phyloP scores from a whole-genome alignment of 2,888 invertebrate genomes.

The Elmis aenea region DNA sequence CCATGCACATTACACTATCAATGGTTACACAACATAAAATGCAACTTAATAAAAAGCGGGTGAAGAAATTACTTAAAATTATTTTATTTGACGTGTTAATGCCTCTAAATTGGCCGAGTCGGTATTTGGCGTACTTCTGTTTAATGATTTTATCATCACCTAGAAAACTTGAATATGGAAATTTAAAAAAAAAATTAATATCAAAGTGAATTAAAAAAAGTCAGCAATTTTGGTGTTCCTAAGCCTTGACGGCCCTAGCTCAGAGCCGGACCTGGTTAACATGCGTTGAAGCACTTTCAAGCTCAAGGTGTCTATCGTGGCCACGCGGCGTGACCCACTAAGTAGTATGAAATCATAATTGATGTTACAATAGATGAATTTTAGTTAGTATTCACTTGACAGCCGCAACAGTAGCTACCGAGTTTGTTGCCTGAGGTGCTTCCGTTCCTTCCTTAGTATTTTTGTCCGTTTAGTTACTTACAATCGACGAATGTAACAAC shows the following conservation, averaged over 20 bases:
- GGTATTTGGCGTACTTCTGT: no score
- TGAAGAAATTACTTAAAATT: no score
- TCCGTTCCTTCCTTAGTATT: slow-evolving; percentile 15
- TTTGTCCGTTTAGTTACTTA: background rate
- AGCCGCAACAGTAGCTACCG: slow-evolving; percentile 13
- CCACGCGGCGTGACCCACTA: slow-evolving; percentile 19
- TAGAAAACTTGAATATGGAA: no score
- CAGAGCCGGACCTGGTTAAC: background rate
- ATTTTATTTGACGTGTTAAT: no score
- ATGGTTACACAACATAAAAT: no score
- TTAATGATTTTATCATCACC: no score
- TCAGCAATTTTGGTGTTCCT: background rate
- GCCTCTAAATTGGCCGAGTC: no score
- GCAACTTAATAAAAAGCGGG: no score
- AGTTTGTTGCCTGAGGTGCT: slow-evolving; percentile 18
- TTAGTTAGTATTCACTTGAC: slow-evolving; percentile 20
- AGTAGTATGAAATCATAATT: slow-evolving; percentile 23
- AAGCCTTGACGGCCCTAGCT: background rate
- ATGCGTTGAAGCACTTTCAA: slow-evolving; percentile 1
- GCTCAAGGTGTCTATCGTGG: slow-evolving; percentile 12
- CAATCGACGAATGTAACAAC: no score
- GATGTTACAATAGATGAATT: slow-evolving; percentile 20
- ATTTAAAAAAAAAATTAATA: no score
- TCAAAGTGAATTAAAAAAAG: no score
- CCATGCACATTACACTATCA: no score